Evolutionary conservation across 2,113 vertebrate genomes (phyloP).

Genomic region (Garra rufa): DNA sequence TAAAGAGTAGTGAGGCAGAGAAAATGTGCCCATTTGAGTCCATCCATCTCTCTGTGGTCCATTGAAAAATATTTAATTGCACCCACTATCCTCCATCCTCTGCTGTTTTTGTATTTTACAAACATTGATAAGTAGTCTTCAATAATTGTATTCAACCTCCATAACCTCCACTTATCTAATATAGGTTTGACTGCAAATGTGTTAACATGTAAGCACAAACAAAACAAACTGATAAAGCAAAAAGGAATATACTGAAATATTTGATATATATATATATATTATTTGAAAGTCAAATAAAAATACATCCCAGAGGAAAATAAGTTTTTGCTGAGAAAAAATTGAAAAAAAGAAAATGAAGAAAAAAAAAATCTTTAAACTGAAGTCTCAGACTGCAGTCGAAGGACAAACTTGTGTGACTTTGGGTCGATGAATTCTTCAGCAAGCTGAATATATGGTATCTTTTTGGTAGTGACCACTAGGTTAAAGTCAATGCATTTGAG

Average conservation of each 20-base stretch:
- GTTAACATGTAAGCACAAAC: neutral
- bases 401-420: conserved; percentile 96
- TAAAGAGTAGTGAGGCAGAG: neutral
- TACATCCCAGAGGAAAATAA: neutral
- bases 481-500: conserved; percentile 92
- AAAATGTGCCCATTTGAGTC: neutral
- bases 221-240: neutral
- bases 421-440: conserved; percentile 95
- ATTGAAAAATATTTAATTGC: neutral
- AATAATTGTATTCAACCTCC: neutral
- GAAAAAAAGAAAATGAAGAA: neutral
- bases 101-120: neutral
- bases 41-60: neutral
- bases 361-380: conserved; percentile 57
- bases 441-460: conserved; percentile 91
- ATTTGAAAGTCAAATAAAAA: neutral
- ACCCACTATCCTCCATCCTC: neutral
- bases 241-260: neutral
- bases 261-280: conserved; percentile 1
- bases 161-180: neutral
- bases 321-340: neutral
- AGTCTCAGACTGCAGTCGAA: conserved; percentile 89
- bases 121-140: neutral
- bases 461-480: conserved; percentile 88
- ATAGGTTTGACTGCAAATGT: neutral